A percentile compares a stretch with the other conserved stretches of the same genome.
Conservation (phyloP, 2,888 invertebrate species). For the Tetranychus piercei region DNA sequence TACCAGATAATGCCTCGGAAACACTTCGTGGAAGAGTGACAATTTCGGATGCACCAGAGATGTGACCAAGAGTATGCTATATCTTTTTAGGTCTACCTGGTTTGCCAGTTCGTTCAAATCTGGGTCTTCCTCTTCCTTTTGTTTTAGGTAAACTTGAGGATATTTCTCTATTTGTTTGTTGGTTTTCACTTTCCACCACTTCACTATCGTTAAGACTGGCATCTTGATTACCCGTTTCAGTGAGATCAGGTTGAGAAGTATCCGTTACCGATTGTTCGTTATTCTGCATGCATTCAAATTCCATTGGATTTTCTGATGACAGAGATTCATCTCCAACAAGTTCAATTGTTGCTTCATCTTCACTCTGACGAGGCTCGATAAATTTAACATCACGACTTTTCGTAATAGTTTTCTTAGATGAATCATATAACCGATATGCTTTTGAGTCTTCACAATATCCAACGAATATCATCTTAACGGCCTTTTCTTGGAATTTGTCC, state of each 20-base stretch:
- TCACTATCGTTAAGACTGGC: too few species aligned
- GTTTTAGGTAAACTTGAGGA: too few species aligned
- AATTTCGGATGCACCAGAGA: not conserved
- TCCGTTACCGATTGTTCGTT: too few species aligned
- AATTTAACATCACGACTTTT: not conserved
- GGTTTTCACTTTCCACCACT: not conserved
- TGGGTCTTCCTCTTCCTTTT: not conserved
- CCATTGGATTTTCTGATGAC: too few species aligned
- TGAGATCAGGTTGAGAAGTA: too few species aligned
- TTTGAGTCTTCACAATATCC: slow-evolving; percentile 16
- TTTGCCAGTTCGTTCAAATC: not conserved
- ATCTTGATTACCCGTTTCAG: too few species aligned
- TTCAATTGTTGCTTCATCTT: rapidly evolving
- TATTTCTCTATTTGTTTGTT: not conserved
- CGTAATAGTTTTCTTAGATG: not conserved
- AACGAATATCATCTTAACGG: slow-evolving; percentile 18
- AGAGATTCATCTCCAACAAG: not conserved
- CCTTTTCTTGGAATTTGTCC: slow-evolving; percentile 20
- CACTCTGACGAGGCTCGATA: not conserved
- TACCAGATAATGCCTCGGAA: slow-evolving; percentile 19
- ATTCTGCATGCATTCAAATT: too few species aligned
- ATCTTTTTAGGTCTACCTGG: not conserved
- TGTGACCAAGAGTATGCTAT: not conserved
- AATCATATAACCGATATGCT: not conserved
- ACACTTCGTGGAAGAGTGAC: slow-evolving; percentile 9